These are phyloP conservation scores for Myrmecophaga tridactyla DNA, from an alignment of 2,113 vertebrate species.

Conservation along the genomic window DNA sequence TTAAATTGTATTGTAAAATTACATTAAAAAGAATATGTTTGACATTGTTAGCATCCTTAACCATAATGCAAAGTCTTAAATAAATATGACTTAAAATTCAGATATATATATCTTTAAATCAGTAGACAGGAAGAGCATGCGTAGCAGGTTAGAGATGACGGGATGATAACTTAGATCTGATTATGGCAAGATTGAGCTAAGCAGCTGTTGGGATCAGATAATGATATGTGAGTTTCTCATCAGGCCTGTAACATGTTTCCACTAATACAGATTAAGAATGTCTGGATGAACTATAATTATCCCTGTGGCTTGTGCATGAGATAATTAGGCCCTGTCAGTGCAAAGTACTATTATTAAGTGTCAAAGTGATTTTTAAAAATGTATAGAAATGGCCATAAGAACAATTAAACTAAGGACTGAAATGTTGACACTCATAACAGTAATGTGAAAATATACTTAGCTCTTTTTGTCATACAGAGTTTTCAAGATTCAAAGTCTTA, in stretches of 20 bases:
- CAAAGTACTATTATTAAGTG: conserved; percentile 48
- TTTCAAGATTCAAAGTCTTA: conserved; percentile 46
- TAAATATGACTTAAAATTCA: conserved; percentile 26
- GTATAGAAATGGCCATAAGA: neutral
- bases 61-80: neutral
- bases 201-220: conserved; percentile 50
- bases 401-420: neutral
- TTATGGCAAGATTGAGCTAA: neutral
- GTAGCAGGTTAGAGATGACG: conserved; percentile 14
- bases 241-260: conserved; percentile 50
- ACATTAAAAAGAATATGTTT: neutral
- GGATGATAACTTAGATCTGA: conserved; percentile 33
- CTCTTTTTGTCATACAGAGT: neutral
- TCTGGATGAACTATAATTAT: conserved; percentile 57
- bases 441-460: neutral
- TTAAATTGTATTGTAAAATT: conserved; percentile 2
- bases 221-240: conserved; percentile 57
- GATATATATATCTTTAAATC: conserved; percentile 19
- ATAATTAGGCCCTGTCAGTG: conserved; percentile 49
- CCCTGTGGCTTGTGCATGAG: conserved; percentile 39
- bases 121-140: neutral
- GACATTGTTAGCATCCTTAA: conserved; percentile 4
- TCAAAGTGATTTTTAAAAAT: conserved; percentile 43
- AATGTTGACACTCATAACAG: neutral
- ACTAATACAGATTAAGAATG: conserved; percentile 60